A percentile compares a stretch with the other conserved stretches of the same genome.
These are phyloP conservation scores for Podabrus alpinus DNA, from an alignment of 2,888 invertebrate species.

Conservation along the genomic window DNA sequence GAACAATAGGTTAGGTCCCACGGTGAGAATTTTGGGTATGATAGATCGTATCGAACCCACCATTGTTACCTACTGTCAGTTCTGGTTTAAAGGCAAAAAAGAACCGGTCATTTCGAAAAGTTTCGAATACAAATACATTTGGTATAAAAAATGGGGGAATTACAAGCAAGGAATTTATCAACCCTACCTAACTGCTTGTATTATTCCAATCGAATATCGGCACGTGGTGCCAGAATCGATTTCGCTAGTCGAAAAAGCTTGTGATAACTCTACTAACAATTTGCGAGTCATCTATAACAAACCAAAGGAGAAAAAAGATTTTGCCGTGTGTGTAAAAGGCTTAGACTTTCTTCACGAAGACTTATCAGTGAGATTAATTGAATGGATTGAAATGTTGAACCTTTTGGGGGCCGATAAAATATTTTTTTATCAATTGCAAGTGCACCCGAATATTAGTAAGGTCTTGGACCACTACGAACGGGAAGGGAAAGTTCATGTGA, in stretches of 20 bases:
- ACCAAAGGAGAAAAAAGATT: constrained; percentile 73
- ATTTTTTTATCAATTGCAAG: constrained; percentile 86
- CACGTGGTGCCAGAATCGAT: constrained; percentile 79
- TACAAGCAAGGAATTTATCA: constrained; percentile 90
- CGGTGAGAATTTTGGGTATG: constrained; percentile 81
- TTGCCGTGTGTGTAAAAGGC: constrained; percentile 93
- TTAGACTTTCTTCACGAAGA: constrained; percentile 92
- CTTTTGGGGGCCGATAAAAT: constrained; percentile 90
- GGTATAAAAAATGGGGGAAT: constrained; percentile 94
- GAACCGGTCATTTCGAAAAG: constrained; percentile 81
- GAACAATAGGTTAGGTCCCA: constrained; percentile 78
- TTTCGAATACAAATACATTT: constrained; percentile 90
- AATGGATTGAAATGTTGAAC: constrained; percentile 90
- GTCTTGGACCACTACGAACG: constrained; percentile 68
- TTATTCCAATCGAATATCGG: constrained; percentile 76
- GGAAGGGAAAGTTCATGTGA: constrained; percentile 72
- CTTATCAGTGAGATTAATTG: constrained; percentile 83
- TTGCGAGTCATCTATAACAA: constrained; percentile 80
- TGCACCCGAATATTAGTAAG: constrained; percentile 91
- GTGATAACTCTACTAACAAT: constrained; percentile 85
- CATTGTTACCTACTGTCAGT: constrained; percentile 81
- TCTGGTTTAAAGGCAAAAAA: constrained; percentile 85
- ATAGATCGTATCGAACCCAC: constrained; percentile 87
- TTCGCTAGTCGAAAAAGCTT: constrained; percentile 81
- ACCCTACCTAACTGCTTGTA: constrained; percentile 88